Percentiles rank a stretch among this genome's conserved stretches.
Conservation (phyloP, 2,888 invertebrate species). For the Drosophila vallismaia region DNA sequence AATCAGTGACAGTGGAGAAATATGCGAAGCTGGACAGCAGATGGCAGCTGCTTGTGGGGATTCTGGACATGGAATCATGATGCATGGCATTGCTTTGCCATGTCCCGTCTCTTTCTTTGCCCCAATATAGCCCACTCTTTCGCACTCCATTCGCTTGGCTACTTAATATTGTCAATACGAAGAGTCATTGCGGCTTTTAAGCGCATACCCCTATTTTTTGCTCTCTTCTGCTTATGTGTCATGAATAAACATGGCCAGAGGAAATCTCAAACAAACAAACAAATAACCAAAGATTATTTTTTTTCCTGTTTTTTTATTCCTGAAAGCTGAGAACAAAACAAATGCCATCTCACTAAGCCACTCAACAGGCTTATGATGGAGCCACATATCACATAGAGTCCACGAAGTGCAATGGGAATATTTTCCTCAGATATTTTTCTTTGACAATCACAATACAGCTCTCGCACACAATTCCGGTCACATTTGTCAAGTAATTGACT, state of each 20-base stretch:
- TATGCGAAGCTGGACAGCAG: slow-evolving; percentile 51
- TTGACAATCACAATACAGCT: slow-evolving; percentile 16
- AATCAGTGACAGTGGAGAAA: slow-evolving; percentile 72
- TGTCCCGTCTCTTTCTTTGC: background rate
- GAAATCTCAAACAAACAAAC: slow-evolving; percentile 31
- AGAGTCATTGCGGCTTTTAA: slow-evolving; percentile 57
- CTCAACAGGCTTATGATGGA: slow-evolving; percentile 36
- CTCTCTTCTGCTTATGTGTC: too few species aligned
- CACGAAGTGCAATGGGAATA: slow-evolving; percentile 36
- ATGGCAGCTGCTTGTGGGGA: slow-evolving; percentile 42
- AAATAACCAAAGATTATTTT: slow-evolving; percentile 18
- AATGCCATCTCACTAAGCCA: slow-evolving; percentile 47
- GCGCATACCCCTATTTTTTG: background rate
- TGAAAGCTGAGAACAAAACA: slow-evolving; percentile 34
- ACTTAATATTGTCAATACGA: slow-evolving; percentile 54
- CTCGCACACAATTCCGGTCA: slow-evolving; percentile 21
- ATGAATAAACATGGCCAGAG: slow-evolving; percentile 43
- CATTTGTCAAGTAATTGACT: slow-evolving; percentile 43
- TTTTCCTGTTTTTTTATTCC: background rate
- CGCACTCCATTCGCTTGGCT: slow-evolving; percentile 25
- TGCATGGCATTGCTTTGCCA: slow-evolving; percentile 31
- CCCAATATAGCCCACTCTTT: background rate
- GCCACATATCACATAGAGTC: slow-evolving; percentile 5
- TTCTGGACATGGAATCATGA: slow-evolving; percentile 36
- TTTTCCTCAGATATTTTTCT: background rate